Percentiles rank a stretch among this genome's conserved stretches.
Evolutionary conservation across 2,797 vertebrate genomes (phyloP).

Genomic region (Hirundo rustica): DNA sequence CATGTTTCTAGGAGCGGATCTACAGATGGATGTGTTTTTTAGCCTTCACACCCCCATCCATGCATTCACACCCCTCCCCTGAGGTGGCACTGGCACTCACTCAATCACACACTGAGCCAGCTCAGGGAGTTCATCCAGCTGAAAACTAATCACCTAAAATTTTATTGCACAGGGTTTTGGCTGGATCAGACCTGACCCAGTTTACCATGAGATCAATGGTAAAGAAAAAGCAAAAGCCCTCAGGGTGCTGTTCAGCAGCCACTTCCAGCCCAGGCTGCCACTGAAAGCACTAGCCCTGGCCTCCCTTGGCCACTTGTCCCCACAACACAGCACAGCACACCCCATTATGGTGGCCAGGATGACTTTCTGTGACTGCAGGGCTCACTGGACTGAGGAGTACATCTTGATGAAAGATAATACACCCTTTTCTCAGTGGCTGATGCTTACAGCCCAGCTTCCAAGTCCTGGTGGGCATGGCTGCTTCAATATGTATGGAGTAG

Average conservation of each 20-base stretch:
- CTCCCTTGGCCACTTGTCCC: background rate
- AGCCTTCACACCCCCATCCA: background rate
- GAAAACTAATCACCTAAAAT: conserved; percentile 28
- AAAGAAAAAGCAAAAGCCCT: background rate
- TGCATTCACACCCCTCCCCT: background rate
- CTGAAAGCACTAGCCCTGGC: background rate
- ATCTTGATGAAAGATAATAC: background rate
- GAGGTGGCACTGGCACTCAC: conserved; percentile 4
- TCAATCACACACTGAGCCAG: background rate
- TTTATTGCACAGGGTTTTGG: background rate
- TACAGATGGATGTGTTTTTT: background rate
- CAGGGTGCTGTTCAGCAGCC: background rate
- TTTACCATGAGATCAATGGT: background rate
- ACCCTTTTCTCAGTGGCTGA: background rate
- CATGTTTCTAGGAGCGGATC: background rate
- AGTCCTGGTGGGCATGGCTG: background rate
- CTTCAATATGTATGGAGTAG: background rate
- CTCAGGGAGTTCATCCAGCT: conserved; percentile 25
- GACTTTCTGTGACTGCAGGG: background rate
- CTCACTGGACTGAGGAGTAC: background rate
- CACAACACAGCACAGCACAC: background rate
- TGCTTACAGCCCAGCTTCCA: background rate
- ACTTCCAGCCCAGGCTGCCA: background rate
- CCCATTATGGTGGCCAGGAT: background rate
- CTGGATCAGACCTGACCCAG: conserved; percentile 40